Evolutionary conservation across 2,797 vertebrate species (phyloP), one percentile per base, ranked within the genome.

Genomic region (Pseudochaenichthys georgianus): DNA sequence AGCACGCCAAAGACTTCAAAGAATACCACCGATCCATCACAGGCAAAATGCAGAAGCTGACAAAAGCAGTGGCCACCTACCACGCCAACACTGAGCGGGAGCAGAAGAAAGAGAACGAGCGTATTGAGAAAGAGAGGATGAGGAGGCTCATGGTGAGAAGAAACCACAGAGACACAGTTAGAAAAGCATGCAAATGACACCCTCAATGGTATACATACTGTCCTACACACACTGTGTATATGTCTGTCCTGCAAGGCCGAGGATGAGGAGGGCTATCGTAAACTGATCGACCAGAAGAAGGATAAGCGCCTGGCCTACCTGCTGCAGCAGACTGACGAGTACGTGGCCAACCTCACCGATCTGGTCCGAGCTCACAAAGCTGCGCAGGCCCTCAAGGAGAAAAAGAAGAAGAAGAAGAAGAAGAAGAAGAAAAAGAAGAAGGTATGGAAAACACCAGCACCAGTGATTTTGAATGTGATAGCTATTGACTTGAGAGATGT

Each of bases 1-100:
- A 99, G 89, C 98, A 99, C 3, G 98, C 98, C 81, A 99, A 99
- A 93, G 98, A 99, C 78, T 99, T 99, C 91, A 99, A 99, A 85
- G 98, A 99, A 42, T 99, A 97, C 84, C 98, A 99, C 80, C 95
- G 98, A 21, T 98, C 97, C 0, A 96, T 99, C 80, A 98, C 97
- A 0, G 98, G 96, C 31, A 99, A 98, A 84, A 96, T 98, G 57
- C 98, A 99, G 84, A 99, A 99, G 80, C 93, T 98, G 68, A 99
- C 97, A 61, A 99, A 99, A 94, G 97, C 98, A 0, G 97, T 99
- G 92, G 96, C 97, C 58, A 99, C 97, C 0, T 99, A 99, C 86
- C 98, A 99, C 0, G 97, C 98, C 89, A 99, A 99, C 95, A 99
- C 98, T 0, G 98, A 99, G 81, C 95, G 98, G 0, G 98, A 99